Conservation (phyloP, 2,113 vertebrate genomes). For the Prolemur simus region DNA sequence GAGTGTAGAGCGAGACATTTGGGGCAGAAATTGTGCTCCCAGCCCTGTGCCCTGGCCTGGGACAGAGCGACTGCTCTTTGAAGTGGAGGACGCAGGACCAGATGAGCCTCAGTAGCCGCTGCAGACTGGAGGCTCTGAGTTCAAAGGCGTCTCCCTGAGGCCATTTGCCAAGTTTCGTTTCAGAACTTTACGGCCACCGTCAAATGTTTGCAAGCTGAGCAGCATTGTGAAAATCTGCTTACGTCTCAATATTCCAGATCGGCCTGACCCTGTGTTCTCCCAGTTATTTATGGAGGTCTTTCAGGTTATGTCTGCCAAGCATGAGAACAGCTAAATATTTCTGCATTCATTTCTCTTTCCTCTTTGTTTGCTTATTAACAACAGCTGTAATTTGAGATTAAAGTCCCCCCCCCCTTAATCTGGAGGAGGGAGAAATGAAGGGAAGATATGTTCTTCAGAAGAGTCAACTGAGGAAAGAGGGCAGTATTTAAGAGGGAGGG, state of each 20-base stretch:
- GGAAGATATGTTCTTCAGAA: background rate
- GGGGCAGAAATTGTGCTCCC: background rate
- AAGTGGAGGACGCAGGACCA: background rate
- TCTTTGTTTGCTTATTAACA: slow-evolving; percentile 50
- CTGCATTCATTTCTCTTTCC: slow-evolving; percentile 12
- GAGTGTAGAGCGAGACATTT: background rate
- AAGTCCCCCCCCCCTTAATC: background rate
- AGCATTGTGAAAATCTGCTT: slow-evolving; percentile 17
- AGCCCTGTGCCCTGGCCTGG: background rate
- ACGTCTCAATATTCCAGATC: slow-evolving; percentile 52
- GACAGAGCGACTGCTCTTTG: background rate
- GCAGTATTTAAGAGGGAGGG: background rate
- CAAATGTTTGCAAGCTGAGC: slow-evolving; percentile 55
- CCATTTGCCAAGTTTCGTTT: slow-evolving; percentile 62
- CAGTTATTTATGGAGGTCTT: slow-evolving; percentile 68
- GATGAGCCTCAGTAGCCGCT: background rate
- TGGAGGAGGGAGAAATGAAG: background rate
- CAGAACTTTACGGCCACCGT: background rate
- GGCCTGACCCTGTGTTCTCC: slow-evolving; percentile 49
- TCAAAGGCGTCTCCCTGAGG: background rate
- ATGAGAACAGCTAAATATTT: slow-evolving; percentile 50
- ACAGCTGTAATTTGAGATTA: slow-evolving; percentile 49
- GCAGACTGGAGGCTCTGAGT: background rate
- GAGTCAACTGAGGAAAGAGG: background rate
- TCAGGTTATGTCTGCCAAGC: slow-evolving; percentile 26